Base-by-base conservation (phyloP, 2,888 invertebrate species). In the Balanococcus diminutus region DNA sequence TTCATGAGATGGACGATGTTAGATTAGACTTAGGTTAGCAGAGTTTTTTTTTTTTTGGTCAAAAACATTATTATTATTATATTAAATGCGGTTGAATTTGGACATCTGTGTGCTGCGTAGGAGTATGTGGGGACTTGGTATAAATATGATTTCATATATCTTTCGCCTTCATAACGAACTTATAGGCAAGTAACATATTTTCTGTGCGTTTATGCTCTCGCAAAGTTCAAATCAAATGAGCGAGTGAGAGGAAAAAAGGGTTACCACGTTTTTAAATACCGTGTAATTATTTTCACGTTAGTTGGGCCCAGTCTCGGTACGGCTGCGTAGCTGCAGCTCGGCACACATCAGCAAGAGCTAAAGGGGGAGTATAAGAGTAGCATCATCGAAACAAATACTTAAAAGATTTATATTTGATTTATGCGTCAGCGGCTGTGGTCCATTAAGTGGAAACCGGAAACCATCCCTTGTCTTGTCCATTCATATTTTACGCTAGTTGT, bases 391-490 rank as follows among this genome's bases (percentile, higher is more conserved):
- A 67, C 61, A 67, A 67, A 67, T 67, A 67, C 61, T 25, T 19
- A 8, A 4, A 32, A 32, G 75, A 75, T 75, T 75, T 75, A 75
- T 75, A 28, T 75, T 75, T 75, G 75, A 75, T 75, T 75, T 75
- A 75, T 75, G 75, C 75, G 82, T 46, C 82, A 46, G 28, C 46
- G 51, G 61, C 84, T 72, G 84, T 84, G 72, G 72, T 61, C 84
- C 84, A 84, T 84, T 84, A 84, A 84, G 67, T 84, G 51, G 72
- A 56, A 51, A 84, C 67, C 84, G 84, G 84, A 84, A 84, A 84
- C 56, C 84, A 84, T 84, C 72, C 84, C 84, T 84, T 84, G 84
- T 84, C 72, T 75, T 75, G 75, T 75, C 75, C 75, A 75, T 75
- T 75, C 75, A 75, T 75, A 75, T 75, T 75, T 75, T 75, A 75